phyloP scores from a whole-genome alignment of 2,797 vertebrate species.

The Myoxocephalus aenaeus region DNA sequence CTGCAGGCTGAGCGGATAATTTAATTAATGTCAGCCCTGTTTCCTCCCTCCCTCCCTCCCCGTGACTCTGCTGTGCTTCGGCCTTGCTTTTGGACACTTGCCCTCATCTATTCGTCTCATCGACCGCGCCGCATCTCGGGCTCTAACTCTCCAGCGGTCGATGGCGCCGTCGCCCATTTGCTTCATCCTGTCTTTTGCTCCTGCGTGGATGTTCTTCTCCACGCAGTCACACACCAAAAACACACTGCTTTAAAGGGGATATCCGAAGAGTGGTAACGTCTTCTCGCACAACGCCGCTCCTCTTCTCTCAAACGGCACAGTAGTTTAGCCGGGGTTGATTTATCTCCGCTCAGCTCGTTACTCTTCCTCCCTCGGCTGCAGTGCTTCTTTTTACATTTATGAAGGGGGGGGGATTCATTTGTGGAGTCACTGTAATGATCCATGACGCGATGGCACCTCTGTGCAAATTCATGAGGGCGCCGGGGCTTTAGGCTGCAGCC shows the following conservation, averaged over 20 bases:
- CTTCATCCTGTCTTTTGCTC: not conserved
- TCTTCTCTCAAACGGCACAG: slow-evolving; percentile 9
- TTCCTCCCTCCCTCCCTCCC: slow-evolving; percentile 31
- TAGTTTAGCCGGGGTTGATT: slow-evolving; percentile 43
- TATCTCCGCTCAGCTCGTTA: slow-evolving; percentile 47
- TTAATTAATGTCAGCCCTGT: slow-evolving; percentile 75
- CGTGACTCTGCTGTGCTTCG: too few species aligned
- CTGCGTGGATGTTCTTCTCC: not conserved
- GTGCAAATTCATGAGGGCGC: slow-evolving; percentile 48
- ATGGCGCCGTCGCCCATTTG: slow-evolving; percentile 8
- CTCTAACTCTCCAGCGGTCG: not conserved
- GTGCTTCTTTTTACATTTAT: slow-evolving; percentile 61
- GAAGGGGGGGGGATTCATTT: slow-evolving; percentile 65
- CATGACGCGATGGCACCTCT: slow-evolving; percentile 55
- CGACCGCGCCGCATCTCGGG: not conserved
- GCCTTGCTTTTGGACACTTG: slow-evolving; percentile 34
- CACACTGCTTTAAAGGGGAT: not conserved
- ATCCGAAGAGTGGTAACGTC: not conserved
- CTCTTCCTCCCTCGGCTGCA: slow-evolving; percentile 49
- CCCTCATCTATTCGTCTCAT: slow-evolving; percentile 33
- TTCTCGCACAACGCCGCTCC: slow-evolving; percentile 3
- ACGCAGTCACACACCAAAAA: not conserved
- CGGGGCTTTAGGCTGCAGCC: slow-evolving; percentile 7
- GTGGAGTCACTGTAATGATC: slow-evolving; percentile 67
- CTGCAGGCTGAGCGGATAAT: slow-evolving; percentile 68